A percentile compares a stretch with the other conserved stretches of the same genome.
phyloP scores from a whole-genome alignment of 1,140 invertebrate genomes.

The Drosophila pseudoobscura region DNA sequence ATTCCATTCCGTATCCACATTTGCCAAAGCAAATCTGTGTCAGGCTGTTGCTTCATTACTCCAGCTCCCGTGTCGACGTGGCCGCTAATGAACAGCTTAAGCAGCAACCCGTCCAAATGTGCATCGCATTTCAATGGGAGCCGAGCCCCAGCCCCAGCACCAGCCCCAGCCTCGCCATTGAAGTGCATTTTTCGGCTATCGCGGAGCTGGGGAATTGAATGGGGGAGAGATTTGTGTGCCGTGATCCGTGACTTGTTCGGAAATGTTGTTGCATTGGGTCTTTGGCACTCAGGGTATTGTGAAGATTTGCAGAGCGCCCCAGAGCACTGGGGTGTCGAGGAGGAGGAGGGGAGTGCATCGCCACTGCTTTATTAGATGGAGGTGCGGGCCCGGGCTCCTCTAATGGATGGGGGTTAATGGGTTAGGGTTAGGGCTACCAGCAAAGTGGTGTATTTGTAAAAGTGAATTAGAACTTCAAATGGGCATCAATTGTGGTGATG shows the following conservation, averaged over 20 bases:
- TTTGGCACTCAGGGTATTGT: slow-evolving; percentile 25
- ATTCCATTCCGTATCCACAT: slow-evolving; percentile 10
- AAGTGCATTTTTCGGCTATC: slow-evolving; percentile 35
- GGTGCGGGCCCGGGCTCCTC: background rate
- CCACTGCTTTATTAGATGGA: slow-evolving; percentile 49
- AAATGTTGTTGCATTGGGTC: slow-evolving; percentile 22
- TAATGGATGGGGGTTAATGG: slow-evolving; percentile 60
- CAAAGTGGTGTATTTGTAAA: slow-evolving; percentile 48
- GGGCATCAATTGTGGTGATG: slow-evolving; percentile 39
- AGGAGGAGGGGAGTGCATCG: slow-evolving; percentile 6
- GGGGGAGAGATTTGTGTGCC: slow-evolving; percentile 32
- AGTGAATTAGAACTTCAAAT: slow-evolving; percentile 42
- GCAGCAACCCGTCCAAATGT: slow-evolving; percentile 32
- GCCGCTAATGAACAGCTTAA: slow-evolving; percentile 65
- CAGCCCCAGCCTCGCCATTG: slow-evolving; percentile 8
- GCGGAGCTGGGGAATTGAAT: background rate
- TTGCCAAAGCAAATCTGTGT: slow-evolving; percentile 55
- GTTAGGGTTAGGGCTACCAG: slow-evolving; percentile 25
- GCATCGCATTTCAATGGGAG: slow-evolving; percentile 45
- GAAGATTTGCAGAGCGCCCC: slow-evolving; percentile 22
- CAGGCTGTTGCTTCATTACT: slow-evolving; percentile 45
- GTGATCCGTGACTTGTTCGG: slow-evolving; percentile 35
- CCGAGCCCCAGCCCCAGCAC: background rate
- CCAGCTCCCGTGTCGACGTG: background rate
- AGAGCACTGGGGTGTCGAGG: slow-evolving; percentile 1